phyloP scores from a whole-genome alignment of 2,888 invertebrate species.

The Eretmocerus hayati region DNA sequence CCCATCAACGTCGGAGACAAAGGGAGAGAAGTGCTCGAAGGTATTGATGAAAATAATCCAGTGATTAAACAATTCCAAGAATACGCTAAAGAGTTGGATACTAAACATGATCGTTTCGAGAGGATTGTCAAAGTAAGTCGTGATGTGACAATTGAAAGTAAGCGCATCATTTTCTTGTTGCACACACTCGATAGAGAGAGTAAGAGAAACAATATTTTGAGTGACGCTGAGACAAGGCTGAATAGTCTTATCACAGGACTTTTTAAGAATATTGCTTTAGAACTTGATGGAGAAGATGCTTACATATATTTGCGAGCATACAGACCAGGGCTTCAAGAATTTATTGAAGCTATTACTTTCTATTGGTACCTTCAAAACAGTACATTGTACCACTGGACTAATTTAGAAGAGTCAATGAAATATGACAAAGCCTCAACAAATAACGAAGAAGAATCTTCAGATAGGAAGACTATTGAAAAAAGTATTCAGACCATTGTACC shows the following conservation, averaged over 20 bases:
- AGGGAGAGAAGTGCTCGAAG: conserved; percentile 45
- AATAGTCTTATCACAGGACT: conserved; percentile 55
- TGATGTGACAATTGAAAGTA: conserved; percentile 85
- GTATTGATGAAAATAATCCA: conserved; percentile 49
- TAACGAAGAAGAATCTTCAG: conserved; percentile 21
- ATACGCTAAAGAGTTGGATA: conserved; percentile 63
- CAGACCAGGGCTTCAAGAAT: conserved; percentile 69
- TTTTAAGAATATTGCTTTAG: conserved; percentile 64
- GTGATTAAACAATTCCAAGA: conserved; percentile 58
- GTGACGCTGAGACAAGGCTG: conserved; percentile 63
- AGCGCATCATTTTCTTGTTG: conserved; percentile 78
- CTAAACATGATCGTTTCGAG: conserved; percentile 77
- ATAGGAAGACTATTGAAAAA: conserved; percentile 19
- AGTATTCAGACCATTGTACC: conserved; percentile 40
- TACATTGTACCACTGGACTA: conserved; percentile 55
- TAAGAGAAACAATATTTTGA: conserved; percentile 51
- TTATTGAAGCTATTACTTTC: conserved; percentile 77
- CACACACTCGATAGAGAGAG: conserved; percentile 63
- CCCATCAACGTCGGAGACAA: conserved; percentile 45
- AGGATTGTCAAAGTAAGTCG: conserved; percentile 72
- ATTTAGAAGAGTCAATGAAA: conserved; percentile 52
- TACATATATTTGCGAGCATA: conserved; percentile 64
- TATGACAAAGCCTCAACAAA: conserved; percentile 35
- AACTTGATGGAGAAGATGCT: conserved; percentile 64
- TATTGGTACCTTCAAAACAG: conserved; percentile 61